Conservation (phyloP, 2,113 vertebrate genomes). For the Elachura formosa region DNA sequence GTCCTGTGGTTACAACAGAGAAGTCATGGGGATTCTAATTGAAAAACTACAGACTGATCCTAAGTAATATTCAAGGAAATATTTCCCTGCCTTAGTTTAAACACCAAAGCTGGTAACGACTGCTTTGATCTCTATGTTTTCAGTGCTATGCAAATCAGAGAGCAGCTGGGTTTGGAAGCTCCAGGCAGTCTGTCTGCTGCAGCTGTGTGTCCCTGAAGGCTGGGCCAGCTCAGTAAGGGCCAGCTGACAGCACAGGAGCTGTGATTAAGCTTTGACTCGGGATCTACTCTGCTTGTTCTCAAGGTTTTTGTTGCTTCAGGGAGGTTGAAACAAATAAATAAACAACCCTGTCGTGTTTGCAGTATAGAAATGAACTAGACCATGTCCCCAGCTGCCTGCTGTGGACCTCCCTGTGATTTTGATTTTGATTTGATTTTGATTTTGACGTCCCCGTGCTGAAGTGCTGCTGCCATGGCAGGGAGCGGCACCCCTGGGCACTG, state of each 20-base stretch:
- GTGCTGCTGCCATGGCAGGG: neutral
- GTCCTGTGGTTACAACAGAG: neutral
- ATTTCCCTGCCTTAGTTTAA: neutral
- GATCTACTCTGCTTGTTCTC: neutral
- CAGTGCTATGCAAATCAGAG: neutral
- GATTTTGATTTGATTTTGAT: too few species aligned
- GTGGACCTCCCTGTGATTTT: too few species aligned
- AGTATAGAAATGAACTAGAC: neutral
- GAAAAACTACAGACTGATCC: neutral
- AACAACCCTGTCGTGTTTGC: neutral
- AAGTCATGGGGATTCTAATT: neutral
- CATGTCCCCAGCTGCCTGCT: neutral
- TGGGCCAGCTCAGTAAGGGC: neutral
- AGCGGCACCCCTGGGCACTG: fast-evolving
- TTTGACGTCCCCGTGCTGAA: fast-evolving
- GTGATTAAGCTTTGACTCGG: neutral
- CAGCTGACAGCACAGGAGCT: neutral
- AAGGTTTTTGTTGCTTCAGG: neutral
- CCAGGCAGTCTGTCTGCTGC: neutral
- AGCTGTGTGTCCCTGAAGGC: neutral
- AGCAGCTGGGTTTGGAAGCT: neutral
- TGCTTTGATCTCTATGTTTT: neutral
- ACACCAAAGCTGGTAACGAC: neutral
- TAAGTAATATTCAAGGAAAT: neutral
- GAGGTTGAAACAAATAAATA: neutral